These are phyloP conservation scores for Macrosoma leucophasiata DNA, from an alignment of 2,888 invertebrate genomes.

Conservation along the genomic window DNA sequence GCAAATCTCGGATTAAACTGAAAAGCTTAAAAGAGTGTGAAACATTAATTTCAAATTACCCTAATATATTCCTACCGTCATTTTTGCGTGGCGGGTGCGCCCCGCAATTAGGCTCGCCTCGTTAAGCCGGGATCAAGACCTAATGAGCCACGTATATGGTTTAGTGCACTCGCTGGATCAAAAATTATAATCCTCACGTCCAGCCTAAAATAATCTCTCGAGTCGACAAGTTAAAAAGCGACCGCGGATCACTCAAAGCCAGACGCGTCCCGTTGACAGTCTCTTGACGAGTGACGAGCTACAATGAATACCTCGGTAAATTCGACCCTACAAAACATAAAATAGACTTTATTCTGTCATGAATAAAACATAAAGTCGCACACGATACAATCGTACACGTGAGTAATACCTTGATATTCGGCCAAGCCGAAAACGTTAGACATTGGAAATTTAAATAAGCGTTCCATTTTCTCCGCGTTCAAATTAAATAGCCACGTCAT, in stretches of 20 bases:
- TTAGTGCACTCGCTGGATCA: constrained; percentile 62
- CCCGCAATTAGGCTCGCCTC: constrained; percentile 64
- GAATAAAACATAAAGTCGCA: constrained; percentile 9
- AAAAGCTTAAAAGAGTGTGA: constrained; percentile 25
- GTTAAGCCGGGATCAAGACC: constrained; percentile 65
- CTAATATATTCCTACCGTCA: constrained; percentile 24
- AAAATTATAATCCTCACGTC: constrained; percentile 56
- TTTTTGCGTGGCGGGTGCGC: constrained; percentile 23
- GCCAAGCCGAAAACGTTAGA: constrained; percentile 27
- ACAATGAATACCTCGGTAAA: constrained; percentile 39
- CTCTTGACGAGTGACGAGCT: constrained; percentile 46
- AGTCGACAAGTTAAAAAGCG: constrained; percentile 1
- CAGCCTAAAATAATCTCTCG: constrained; percentile 32
- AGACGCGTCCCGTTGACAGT: constrained; percentile 41
- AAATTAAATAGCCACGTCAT: constrained; percentile 48
- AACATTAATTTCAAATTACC: constrained; percentile 25
- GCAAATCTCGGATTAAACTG: too few species aligned
- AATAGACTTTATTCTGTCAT: constrained; percentile 16
- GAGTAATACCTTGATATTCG: constrained; percentile 23
- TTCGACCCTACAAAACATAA: constrained; percentile 26
- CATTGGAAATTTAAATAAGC: constrained; percentile 50
- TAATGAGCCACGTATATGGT: constrained; percentile 68
- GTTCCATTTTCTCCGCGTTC: constrained; percentile 38
- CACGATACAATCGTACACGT: constrained; percentile 11
- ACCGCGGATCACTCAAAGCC: constrained; percentile 28